phyloP scores from a whole-genome alignment of 1,140 invertebrate genomes.

The Aphelenchoides besseyi region DNA sequence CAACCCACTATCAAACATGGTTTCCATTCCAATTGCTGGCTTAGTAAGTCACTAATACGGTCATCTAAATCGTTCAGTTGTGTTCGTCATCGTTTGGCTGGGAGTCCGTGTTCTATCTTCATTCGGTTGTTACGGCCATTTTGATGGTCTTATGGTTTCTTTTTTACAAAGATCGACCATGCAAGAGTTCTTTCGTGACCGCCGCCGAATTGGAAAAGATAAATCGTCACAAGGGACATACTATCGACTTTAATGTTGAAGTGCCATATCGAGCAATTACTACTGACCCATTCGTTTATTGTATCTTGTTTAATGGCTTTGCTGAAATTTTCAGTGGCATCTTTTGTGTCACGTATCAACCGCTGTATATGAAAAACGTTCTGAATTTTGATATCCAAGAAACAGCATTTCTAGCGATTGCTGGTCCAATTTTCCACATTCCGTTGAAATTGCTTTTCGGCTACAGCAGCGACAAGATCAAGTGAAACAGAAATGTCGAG shows the following conservation, averaged over 20 bases:
- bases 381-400: slow-evolving; percentile 15
- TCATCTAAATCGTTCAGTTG: slow-evolving; percentile 3
- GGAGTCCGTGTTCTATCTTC: slow-evolving; percentile 36
- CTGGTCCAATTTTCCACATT: slow-evolving; percentile 16
- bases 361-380: slow-evolving; percentile 16
- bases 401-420: slow-evolving; percentile 9
- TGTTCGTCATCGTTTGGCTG: slow-evolving; percentile 34
- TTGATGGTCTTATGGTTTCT: slow-evolving; percentile 29
- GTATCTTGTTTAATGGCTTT: slow-evolving; percentile 14
- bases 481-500: neutral
- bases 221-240: slow-evolving; percentile 29
- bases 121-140: slow-evolving; percentile 1
- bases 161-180: slow-evolving; percentile 38
- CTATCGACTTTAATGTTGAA: slow-evolving; percentile 30
- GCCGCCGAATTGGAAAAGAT: slow-evolving; percentile 31
- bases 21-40: slow-evolving; percentile 14
- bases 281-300: slow-evolving; percentile 4
- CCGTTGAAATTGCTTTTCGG: slow-evolving; percentile 36
- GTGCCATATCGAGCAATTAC: slow-evolving; percentile 31
- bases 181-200: slow-evolving; percentile 24
- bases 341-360: slow-evolving; percentile 15
- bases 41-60: neutral
- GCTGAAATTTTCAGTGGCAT: slow-evolving; percentile 4
- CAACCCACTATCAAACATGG: slow-evolving; percentile 22
- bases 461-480: slow-evolving; percentile 22